These are phyloP conservation scores for Phaenicophaeus curvirostris DNA, from an alignment of 2,797 vertebrate species.

Conservation along the genomic window DNA sequence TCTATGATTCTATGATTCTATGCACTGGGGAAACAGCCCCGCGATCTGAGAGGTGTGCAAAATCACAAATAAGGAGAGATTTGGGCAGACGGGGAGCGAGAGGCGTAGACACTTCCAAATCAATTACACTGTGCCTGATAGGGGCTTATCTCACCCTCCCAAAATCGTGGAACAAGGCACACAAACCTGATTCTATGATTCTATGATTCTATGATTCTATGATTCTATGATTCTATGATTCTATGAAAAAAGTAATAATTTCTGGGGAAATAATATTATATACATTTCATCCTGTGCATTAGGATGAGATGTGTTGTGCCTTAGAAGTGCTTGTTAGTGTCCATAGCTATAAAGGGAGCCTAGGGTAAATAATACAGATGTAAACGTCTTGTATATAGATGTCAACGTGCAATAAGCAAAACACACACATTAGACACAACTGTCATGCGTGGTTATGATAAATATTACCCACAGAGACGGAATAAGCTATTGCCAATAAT, in stretches of 20 bases:
- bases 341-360: background rate
- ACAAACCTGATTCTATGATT: too few relatives aligned
- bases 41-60: too few relatives aligned
- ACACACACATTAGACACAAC: background rate
- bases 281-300: background rate
- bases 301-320: background rate
- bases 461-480: background rate
- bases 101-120: background rate
- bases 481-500: background rate
- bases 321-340: background rate
- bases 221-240: too few relatives aligned
- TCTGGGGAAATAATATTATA: background rate
- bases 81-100: background rate
- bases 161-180: too few relatives aligned
- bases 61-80: accelerated
- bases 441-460: background rate
- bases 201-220: too few relatives aligned
- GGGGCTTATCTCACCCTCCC: too few relatives aligned
- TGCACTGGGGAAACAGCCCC: too few relatives aligned
- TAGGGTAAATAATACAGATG: background rate
- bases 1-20: too few relatives aligned
- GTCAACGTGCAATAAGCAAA: background rate
- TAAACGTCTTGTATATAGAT: background rate
- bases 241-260: background rate
- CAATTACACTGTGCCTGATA: too few relatives aligned